Base-by-base conservation (phyloP, 1,140 invertebrate species). In the Atta cephalotes region DNA sequence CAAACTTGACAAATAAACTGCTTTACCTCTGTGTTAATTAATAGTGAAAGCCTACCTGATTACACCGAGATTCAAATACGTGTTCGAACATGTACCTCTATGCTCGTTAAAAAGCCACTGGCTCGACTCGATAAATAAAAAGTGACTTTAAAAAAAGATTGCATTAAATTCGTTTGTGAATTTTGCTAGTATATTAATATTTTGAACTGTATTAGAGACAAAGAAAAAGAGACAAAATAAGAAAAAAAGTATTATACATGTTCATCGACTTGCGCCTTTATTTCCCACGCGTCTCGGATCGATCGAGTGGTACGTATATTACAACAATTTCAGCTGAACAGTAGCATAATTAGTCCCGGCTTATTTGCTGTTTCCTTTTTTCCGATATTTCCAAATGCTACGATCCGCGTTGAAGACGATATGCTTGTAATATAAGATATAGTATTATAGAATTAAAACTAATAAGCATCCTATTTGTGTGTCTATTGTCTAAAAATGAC, bases 201-300 rank as follows among this genome's bases (percentile, higher is more conserved):
- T 81, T 76, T 85, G 76, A 92, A 62, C 1, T 66, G 28, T 66
- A n/a, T 70, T 35, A 70, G 14, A 68, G 31, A 18, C 51, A 74
- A 71, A 78, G 71, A 81, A 49, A 72, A 89, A 51, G 9, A 87
- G 63, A 85, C 71, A 89, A 79, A 82, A 78, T 86, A 62, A 79
- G 68, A 87, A 93, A 92, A 90, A 93, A 92, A 94, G 39, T 84
- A 76, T 63, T 76, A 88, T 90, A 92, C 92, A 94, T 95, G 93
- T 95, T 95, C 93, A 95, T 91, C 94, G 93, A 94, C 92, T 94
- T 95, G 93, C 94, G 94, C 92, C 93, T 95, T 95, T 95, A 94
- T 95, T 95, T 95, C 94, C 93, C 94, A 95, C 94, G 95, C 95
- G 95, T 95, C 95, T 95, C 94, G 95, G 95, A 95, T 93, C 92